Percentiles rank a stretch among this genome's conserved stretches.
phyloP scores from a whole-genome alignment of 1,140 invertebrate species.

The Amphibalanus amphitrite region DNA sequence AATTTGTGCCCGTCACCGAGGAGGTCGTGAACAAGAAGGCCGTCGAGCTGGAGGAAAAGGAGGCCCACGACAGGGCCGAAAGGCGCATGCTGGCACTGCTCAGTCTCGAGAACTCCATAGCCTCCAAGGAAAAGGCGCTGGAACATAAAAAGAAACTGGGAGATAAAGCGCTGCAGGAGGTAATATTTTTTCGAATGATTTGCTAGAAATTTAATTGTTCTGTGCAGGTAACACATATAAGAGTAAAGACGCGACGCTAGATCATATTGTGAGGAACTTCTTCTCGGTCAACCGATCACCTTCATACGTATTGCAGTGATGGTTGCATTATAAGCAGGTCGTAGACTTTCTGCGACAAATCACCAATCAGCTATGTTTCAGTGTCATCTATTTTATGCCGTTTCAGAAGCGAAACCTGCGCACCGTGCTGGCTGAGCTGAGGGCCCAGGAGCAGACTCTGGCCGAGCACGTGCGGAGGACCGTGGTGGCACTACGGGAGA shows the following conservation, averaged over 20 bases:
- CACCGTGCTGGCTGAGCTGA: neutral
- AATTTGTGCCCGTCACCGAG: neutral
- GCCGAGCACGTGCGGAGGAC: neutral
- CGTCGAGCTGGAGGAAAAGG: neutral
- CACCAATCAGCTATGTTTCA: too few species aligned
- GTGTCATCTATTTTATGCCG: too few species aligned
- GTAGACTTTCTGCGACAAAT: too few species aligned
- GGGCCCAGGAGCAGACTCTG: neutral
- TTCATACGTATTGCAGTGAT: too few species aligned
- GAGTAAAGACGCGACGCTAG: too few species aligned
- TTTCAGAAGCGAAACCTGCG: neutral
- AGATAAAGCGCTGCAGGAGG: neutral
- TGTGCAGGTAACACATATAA: too few species aligned
- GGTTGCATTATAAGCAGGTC: too few species aligned
- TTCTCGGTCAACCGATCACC: too few species aligned
- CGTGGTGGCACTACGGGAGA: neutral
- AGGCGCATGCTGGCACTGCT: neutral
- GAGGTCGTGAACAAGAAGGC: neutral
- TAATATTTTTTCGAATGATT: neutral
- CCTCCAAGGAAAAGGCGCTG: neutral
- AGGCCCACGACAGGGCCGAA: neutral
- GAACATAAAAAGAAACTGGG: neutral
- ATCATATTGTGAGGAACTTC: too few species aligned
- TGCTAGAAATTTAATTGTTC: too few species aligned
- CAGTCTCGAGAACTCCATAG: neutral